Percentiles rank a stretch among this genome's conserved stretches.
phyloP scores from a whole-genome alignment of 2,113 vertebrate species.

The Phycodurus eques region DNA sequence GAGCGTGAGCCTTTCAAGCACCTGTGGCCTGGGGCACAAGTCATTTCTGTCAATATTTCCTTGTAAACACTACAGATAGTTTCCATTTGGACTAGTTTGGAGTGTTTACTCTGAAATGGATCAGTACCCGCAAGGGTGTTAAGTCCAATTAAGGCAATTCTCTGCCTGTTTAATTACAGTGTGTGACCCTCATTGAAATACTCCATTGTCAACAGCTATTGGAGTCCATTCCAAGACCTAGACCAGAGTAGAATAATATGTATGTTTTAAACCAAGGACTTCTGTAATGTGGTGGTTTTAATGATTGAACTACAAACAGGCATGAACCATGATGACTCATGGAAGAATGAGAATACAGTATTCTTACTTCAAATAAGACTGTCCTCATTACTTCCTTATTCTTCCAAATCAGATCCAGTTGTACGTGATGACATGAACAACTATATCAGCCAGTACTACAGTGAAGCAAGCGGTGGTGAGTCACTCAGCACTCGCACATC shows the following conservation, averaged over 20 bases:
- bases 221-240: not conserved
- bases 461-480: constrained; percentile 86
- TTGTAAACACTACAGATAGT: constrained; percentile 58
- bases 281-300: too few relatives aligned
- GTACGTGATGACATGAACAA: constrained; percentile 89
- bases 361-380: too few relatives aligned
- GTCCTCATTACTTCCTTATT: not conserved
- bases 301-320: too few relatives aligned
- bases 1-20: constrained; percentile 46
- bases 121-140: constrained; percentile 13
- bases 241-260: too few relatives aligned
- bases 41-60: constrained; percentile 53
- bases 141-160: constrained; percentile 20
- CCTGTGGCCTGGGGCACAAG: constrained; percentile 57
- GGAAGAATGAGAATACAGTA: not conserved
- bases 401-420: constrained; percentile 65
- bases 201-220: not conserved
- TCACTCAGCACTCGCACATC: not conserved
- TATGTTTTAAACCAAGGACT: not conserved
- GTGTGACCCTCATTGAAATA: not conserved
- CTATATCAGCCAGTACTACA: constrained; percentile 91
- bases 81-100: constrained; percentile 43
- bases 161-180: not conserved
- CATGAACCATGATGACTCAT: too few relatives aligned
- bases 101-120: constrained; percentile 43